Evolutionary conservation across 2,113 vertebrate genomes (phyloP).

Genomic region (Bungarus multicinctus): DNA sequence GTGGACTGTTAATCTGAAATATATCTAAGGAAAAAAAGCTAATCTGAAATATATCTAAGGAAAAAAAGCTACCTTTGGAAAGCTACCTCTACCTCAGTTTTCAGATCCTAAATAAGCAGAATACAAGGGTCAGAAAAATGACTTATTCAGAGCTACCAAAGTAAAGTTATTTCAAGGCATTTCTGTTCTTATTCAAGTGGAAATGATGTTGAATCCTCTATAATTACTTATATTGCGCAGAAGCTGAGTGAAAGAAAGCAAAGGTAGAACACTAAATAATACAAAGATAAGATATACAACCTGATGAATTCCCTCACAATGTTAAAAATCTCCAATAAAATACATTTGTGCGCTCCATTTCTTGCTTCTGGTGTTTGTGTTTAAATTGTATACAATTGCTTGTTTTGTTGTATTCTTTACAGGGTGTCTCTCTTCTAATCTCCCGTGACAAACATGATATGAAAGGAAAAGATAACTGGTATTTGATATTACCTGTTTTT

Average conservation of each 20-base stretch:
- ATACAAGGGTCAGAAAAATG: not conserved
- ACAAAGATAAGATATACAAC: too few relatives aligned
- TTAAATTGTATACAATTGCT: not conserved
- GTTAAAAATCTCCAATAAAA: not conserved
- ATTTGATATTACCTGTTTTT: not conserved
- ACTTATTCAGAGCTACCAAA: not conserved
- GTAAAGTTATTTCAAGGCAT: not conserved
- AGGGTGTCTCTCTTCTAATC: not conserved
- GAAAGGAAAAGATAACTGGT: not conserved
- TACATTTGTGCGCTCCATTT: not conserved
- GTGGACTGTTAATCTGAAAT: not conserved
- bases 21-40: conserved; percentile 44
- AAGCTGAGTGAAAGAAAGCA: not conserved
- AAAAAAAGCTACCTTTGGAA: not conserved
- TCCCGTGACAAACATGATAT: not conserved
- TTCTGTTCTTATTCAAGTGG: not conserved
- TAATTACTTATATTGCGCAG: not conserved
- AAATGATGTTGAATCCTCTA: not conserved
- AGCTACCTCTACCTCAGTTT: too few relatives aligned
- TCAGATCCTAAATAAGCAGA: not conserved
- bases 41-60: conserved; percentile 23
- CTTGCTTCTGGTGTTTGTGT: not conserved
- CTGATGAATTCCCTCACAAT: not conserved
- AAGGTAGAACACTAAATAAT: not conserved
- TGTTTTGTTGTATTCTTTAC: not conserved